Evolutionary conservation across 2,888 invertebrate genomes (phyloP).

Genomic region (Troglohyphantes excavatus): DNA sequence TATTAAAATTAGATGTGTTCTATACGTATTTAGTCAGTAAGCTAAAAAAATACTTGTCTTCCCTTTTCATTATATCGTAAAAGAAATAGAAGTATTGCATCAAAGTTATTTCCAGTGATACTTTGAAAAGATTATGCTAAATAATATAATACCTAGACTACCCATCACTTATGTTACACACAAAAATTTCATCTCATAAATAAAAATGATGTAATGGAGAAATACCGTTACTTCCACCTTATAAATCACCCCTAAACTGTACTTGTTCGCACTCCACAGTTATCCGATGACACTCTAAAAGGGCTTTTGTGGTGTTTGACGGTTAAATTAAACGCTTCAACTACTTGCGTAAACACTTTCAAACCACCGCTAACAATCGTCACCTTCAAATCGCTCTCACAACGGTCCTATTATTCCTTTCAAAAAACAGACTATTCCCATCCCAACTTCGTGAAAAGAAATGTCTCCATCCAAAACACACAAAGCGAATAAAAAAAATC

Average conservation of each 20-base stretch:
- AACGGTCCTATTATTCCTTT: constrained; percentile 39
- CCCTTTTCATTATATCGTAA: too few species aligned
- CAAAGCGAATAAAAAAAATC: neutral
- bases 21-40: too few species aligned
- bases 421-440: constrained; percentile 16
- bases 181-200: too few species aligned
- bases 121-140: too few species aligned
- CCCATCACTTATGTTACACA: too few species aligned
- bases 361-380: constrained; percentile 16
- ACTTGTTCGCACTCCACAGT: constrained; percentile 14
- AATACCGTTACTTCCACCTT: neutral
- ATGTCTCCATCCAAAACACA: constrained; percentile 33
- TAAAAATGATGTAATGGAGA: too few species aligned
- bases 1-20: too few species aligned
- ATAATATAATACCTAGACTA: too few species aligned
- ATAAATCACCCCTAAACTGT: neutral
- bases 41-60: too few species aligned
- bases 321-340: constrained; percentile 7
- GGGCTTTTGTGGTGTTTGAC: neutral
- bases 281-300: neutral
- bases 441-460: neutral
- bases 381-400: constrained; percentile 45
- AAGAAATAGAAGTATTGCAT: too few species aligned
- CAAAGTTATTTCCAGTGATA: too few species aligned
- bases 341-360: constrained; percentile 27